Percentiles rank a stretch among this genome's conserved stretches.
Conservation (phyloP, 1,140 invertebrate genomes). For the Hyphantria cunea region DNA sequence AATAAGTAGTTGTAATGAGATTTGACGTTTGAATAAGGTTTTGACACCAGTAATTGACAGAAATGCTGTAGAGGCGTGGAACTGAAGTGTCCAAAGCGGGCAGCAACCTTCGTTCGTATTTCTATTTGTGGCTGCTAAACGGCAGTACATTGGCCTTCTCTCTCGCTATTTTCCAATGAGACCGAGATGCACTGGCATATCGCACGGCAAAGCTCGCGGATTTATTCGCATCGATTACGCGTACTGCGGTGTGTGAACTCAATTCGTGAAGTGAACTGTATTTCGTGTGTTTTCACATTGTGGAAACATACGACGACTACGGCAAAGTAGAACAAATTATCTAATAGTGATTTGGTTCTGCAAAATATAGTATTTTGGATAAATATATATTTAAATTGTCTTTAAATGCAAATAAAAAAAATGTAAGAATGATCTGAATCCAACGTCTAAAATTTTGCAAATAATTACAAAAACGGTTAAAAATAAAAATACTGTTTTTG, state of each 20-base stretch:
- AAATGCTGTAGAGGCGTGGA: conserved; percentile 39
- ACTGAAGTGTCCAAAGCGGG: conserved; percentile 63
- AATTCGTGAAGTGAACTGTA: conserved; percentile 18
- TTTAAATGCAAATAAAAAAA: too few relatives aligned
- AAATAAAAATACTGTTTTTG: too few relatives aligned
- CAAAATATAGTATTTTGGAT: conserved; percentile 6
- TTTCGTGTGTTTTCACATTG: too few relatives aligned
- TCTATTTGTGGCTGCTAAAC: conserved; percentile 67
- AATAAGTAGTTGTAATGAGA: background rate
- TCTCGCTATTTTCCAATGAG: conserved; percentile 59
- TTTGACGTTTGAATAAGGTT: background rate
- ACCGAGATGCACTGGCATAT: conserved; percentile 45
- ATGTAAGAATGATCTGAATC: too few relatives aligned
- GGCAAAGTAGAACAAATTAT: conserved; percentile 29
- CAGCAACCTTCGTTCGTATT: conserved; percentile 61
- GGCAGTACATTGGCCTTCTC: conserved; percentile 71
- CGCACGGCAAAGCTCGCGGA: conserved; percentile 34
- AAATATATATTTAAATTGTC: too few relatives aligned
- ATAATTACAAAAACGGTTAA: too few relatives aligned
- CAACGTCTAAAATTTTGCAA: too few relatives aligned
- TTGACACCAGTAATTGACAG: conserved; percentile 15
- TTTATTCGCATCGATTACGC: conserved; percentile 36
- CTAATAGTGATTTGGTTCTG: conserved; percentile 15
- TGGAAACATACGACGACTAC: conserved; percentile 12
- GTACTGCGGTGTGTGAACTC: conserved; percentile 24